Evolutionary conservation across 2,888 invertebrate genomes (phyloP).

Genomic region (Lydus trimaculatus): DNA sequence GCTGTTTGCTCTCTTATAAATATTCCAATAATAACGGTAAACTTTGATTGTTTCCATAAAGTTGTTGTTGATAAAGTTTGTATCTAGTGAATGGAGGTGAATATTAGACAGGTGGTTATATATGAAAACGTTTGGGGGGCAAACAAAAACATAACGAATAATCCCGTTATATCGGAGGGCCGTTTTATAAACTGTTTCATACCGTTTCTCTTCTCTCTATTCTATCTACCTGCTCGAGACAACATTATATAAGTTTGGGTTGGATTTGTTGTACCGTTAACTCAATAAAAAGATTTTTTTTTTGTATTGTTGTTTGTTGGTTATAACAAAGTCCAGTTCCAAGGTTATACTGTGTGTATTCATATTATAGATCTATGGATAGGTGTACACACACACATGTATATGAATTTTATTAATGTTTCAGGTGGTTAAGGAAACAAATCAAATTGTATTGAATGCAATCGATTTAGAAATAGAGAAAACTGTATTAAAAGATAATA

Average conservation of each 20-base stretch:
- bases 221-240: neutral
- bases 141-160: neutral
- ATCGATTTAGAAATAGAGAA: constrained; percentile 75
- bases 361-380: too few species aligned
- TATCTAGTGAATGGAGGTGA: neutral
- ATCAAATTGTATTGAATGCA: constrained; percentile 78
- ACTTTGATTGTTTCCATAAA: neutral
- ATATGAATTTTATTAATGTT: too few species aligned
- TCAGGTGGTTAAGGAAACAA: constrained; percentile 73
- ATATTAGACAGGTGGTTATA: neutral
- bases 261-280: constrained; percentile 2
- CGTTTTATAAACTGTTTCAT: neutral
- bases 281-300: constrained; percentile 1
- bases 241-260: constrained; percentile 11
- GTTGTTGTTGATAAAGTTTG: neutral
- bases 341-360: neutral
- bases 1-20: constrained; percentile 7
- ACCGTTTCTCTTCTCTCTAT: neutral
- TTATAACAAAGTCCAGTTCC: neutral
- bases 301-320: neutral
- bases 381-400: too few species aligned
- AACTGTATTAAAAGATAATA: constrained; percentile 66
- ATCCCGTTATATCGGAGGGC: constrained; percentile 1
- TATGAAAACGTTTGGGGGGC: neutral
- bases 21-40: neutral